A percentile compares a stretch with the other conserved stretches of the same genome.
These are phyloP conservation scores for Capitulum mitella DNA, from an alignment of 2,888 invertebrate genomes.

Conservation along the genomic window DNA sequence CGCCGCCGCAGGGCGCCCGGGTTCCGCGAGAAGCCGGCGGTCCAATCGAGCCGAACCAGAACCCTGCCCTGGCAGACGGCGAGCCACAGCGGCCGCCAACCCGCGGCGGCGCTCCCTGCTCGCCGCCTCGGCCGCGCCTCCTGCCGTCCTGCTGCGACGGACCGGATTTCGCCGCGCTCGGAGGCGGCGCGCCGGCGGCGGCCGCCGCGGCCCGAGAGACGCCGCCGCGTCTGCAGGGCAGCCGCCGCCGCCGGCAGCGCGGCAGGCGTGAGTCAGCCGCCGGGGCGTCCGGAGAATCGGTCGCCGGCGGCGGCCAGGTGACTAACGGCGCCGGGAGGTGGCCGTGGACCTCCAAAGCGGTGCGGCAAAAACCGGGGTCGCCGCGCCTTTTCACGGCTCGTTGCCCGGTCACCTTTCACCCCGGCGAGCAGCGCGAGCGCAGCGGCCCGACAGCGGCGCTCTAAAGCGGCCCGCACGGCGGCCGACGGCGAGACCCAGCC, in stretches of 20 bases:
- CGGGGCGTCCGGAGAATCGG: not conserved
- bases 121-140: too few relatives aligned
- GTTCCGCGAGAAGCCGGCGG: too few relatives aligned
- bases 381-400: slow-evolving; percentile 7
- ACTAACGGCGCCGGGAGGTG: not conserved
- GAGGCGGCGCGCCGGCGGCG: not conserved
- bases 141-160: too few relatives aligned
- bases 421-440: not conserved
- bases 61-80: too few relatives aligned
- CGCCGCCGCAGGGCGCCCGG: too few relatives aligned
- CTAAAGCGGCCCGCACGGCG: not conserved
- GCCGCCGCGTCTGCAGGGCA: not conserved
- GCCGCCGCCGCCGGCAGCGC: not conserved
- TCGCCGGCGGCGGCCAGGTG: not conserved
- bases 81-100: too few relatives aligned
- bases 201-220: not conserved
- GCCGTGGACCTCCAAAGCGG: not conserved
- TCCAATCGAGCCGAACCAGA: too few relatives aligned
- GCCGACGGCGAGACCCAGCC: not conserved
- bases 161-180: too few relatives aligned
- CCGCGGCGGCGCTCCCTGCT: too few relatives aligned
- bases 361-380: slow-evolving; percentile 4
- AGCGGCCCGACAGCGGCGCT: not conserved
- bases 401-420: not conserved
- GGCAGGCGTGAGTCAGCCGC: not conserved